These are phyloP conservation scores for Mus spretus DNA, from an alignment of 2,797 vertebrate species.

Conservation along the genomic window DNA sequence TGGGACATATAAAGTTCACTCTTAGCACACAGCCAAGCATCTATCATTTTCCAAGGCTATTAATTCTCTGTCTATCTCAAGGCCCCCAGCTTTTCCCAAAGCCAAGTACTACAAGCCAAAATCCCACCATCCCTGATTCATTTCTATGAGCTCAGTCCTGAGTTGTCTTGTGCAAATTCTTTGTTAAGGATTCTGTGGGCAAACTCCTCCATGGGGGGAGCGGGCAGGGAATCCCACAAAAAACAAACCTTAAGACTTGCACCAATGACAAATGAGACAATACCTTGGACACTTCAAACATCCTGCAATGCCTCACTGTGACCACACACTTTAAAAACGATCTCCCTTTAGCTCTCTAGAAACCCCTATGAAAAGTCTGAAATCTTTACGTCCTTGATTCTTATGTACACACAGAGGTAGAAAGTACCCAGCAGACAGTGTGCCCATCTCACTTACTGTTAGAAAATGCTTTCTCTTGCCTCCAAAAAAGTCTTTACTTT, in stretches of 20 bases:
- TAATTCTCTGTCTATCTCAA: neutral
- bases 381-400: neutral
- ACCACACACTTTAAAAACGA: constrained; percentile 12
- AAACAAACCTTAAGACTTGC: too few species aligned
- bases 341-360: neutral
- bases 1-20: neutral
- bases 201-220: neutral
- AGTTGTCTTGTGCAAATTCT: neutral
- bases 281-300: neutral
- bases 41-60: neutral
- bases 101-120: neutral
- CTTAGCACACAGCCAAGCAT: neutral
- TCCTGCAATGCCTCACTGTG: neutral
- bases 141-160: neutral
- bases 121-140: neutral
- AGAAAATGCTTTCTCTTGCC: neutral
- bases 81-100: neutral
- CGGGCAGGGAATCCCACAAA: too few species aligned
- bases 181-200: neutral
- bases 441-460: neutral
- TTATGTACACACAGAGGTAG: neutral
- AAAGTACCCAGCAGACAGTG: neutral
- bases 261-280: constrained; percentile 43
- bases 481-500: neutral
- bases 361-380: neutral